Evolutionary conservation across 2,113 vertebrate species (phyloP).

Genomic region (Hemiprocne comata): DNA sequence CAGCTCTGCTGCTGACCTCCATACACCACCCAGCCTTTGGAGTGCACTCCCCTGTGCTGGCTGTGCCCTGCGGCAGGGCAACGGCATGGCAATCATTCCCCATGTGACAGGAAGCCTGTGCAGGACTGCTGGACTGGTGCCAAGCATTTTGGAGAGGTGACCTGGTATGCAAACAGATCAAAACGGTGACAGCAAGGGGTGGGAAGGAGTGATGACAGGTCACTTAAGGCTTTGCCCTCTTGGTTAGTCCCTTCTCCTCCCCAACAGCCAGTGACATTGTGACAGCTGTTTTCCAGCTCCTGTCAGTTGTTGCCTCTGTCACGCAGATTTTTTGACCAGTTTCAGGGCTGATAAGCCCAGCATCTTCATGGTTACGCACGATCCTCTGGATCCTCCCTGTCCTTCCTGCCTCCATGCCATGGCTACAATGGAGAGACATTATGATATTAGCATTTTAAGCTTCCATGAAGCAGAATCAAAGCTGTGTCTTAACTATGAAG

Average conservation of each 20-base stretch:
- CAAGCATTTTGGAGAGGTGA: neutral
- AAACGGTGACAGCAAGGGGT: neutral
- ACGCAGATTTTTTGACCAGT: neutral
- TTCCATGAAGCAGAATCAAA: neutral
- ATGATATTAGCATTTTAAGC: neutral
- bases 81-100: fast-evolving
- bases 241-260: neutral
- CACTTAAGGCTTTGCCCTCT: neutral
- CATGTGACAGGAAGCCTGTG: neutral
- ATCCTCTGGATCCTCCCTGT: neutral
- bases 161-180: neutral
- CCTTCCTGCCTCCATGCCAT: neutral
- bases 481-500: neutral
- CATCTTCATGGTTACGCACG: fast-evolving
- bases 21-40: fast-evolving
- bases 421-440: neutral
- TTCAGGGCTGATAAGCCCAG: neutral
- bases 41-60: neutral
- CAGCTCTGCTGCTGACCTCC: neutral
- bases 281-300: neutral
- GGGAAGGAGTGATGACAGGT: neutral
- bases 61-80: neutral
- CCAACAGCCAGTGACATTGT: neutral
- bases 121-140: neutral
- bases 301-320: neutral